A percentile compares a stretch with the other conserved stretches of the same genome.
Evolutionary conservation across 92 coral and sea anemone genomes (phyloP).

Genomic region (Palythoa grandis): DNA sequence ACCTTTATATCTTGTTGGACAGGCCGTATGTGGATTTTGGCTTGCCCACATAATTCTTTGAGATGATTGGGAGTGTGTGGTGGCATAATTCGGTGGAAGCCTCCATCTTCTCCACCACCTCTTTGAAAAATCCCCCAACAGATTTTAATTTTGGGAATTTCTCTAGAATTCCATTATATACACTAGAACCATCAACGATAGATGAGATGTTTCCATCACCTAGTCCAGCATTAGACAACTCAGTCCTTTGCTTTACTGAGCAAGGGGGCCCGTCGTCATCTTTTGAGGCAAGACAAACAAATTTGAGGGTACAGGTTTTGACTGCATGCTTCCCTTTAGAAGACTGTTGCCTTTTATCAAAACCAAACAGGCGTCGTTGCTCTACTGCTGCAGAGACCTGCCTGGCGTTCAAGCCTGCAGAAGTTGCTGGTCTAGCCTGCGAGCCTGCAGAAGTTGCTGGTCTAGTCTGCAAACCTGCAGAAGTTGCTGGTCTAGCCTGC

Average conservation of each 20-base stretch:
- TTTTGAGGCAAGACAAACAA: constrained; percentile 54
- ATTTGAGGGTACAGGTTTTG: constrained; percentile 57
- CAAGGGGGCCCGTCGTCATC: constrained; percentile 48
- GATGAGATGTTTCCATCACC: constrained; percentile 63
- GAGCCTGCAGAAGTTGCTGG: constrained; percentile 4
- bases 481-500: not conserved
- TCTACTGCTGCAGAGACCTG: constrained; percentile 34
- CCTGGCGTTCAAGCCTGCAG: constrained; percentile 9
- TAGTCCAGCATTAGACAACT: constrained; percentile 62
- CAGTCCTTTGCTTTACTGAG: constrained; percentile 52
- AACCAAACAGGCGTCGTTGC: constrained; percentile 42
- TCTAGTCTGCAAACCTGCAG: not conserved
- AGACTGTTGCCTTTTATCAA: constrained; percentile 40
- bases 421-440: not conserved
- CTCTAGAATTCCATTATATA: constrained; percentile 54
- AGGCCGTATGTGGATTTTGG: not conserved
- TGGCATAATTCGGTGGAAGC: constrained; percentile 40
- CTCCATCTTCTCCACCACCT: constrained; percentile 59
- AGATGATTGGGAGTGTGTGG: constrained; percentile 51
- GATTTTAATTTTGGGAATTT: constrained; percentile 45
- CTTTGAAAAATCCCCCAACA: constrained; percentile 56
- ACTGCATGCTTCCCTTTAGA: constrained; percentile 15
- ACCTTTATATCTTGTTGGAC: constrained; percentile 6
- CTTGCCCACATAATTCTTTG: constrained; percentile 27
- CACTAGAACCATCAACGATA: constrained; percentile 37